Conservation (phyloP, 1,140 invertebrate species). For the Episyrphus balteatus region DNA sequence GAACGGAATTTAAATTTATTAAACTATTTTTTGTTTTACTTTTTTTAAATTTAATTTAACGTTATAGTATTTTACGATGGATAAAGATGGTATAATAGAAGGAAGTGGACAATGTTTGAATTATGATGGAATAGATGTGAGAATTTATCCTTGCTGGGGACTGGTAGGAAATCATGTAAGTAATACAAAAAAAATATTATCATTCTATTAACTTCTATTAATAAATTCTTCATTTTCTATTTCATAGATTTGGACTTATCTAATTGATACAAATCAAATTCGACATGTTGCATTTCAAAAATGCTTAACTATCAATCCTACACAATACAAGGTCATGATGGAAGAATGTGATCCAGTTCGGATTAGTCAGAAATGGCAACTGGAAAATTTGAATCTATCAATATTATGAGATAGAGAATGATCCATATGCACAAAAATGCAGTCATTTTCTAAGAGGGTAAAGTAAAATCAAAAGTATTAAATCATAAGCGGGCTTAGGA, state of each 20-base stretch:
- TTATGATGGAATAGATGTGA: slow-evolving; percentile 86
- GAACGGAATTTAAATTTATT: no score
- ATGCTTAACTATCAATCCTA: slow-evolving; percentile 69
- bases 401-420: no score
- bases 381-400: no score
- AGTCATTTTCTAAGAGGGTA: no score
- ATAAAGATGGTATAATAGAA: slow-evolving; percentile 89
- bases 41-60: no score
- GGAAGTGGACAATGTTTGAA: slow-evolving; percentile 94
- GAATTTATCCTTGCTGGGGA: slow-evolving; percentile 90
- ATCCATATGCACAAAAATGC: no score
- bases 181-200: no score
- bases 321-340: slow-evolving; percentile 73
- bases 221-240: no score
- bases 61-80: slow-evolving; percentile 98
- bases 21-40: no score
- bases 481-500: no score
- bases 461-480: no score
- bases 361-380: slow-evolving; percentile 63
- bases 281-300: slow-evolving; percentile 82
- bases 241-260: slow-evolving; percentile 30
- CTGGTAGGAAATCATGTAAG: slow-evolving; percentile 86
- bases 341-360: slow-evolving; percentile 58
- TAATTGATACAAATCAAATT: slow-evolving; percentile 55
- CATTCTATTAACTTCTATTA: no score